Evolutionary conservation across 1,140 invertebrate genomes (phyloP).

Genomic region (Drosophila suzukii): DNA sequence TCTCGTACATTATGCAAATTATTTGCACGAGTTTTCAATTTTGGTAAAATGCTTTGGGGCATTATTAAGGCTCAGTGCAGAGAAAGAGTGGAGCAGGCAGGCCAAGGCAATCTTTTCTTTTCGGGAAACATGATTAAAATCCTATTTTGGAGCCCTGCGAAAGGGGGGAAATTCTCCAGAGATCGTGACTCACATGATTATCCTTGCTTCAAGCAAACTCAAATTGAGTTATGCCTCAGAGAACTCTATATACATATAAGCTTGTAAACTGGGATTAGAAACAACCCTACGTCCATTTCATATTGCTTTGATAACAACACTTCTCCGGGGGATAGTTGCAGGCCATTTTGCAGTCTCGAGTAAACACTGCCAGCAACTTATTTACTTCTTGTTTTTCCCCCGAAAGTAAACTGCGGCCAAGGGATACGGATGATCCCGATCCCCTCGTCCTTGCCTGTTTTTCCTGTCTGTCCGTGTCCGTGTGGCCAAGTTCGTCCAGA

Average conservation of each 20-base stretch:
- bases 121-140: slow-evolving; percentile 73
- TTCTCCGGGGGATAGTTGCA: slow-evolving; percentile 15
- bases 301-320: slow-evolving; percentile 41
- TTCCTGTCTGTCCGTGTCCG: neutral
- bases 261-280: slow-evolving; percentile 40
- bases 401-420: slow-evolving; percentile 65
- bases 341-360: slow-evolving; percentile 50
- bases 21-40: slow-evolving; percentile 81
- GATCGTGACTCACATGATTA: slow-evolving; percentile 38
- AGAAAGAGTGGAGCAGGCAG: slow-evolving; percentile 10
- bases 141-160: slow-evolving; percentile 52
- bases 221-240: slow-evolving; percentile 56
- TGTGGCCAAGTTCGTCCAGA: slow-evolving; percentile 27
- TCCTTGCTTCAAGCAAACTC: slow-evolving; percentile 25
- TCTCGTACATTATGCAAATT: slow-evolving; percentile 73
- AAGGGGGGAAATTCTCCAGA: slow-evolving; percentile 9
- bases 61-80: slow-evolving; percentile 53
- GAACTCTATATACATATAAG: slow-evolving; percentile 46
- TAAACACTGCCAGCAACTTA: slow-evolving; percentile 75
- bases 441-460: neutral
- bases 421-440: slow-evolving; percentile 34
- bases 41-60: slow-evolving; percentile 74
- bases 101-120: slow-evolving; percentile 21
- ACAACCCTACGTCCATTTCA: slow-evolving; percentile 9
- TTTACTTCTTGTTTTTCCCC: slow-evolving; percentile 70